Evolutionary conservation across 53 echinoderm and acorn worm species (phyloP).

Genomic region (Paelopatides confundens): DNA sequence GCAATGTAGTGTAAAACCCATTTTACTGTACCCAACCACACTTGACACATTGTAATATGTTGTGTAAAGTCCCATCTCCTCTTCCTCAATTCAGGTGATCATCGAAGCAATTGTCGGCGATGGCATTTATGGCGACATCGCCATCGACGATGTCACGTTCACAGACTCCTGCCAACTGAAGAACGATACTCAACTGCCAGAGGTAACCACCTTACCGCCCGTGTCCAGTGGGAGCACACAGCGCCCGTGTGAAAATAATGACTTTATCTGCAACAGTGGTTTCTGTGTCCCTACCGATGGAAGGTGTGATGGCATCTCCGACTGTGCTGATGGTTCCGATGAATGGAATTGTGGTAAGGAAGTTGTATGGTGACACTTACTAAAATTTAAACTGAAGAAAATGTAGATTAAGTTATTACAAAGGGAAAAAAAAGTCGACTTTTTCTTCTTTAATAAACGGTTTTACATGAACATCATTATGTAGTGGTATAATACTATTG

Average conservation of each 20-base stretch:
- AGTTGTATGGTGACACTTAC: too few relatives aligned
- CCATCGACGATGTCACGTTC: conserved; percentile 85
- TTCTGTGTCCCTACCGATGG: conserved; percentile 51
- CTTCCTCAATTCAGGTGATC: too few relatives aligned
- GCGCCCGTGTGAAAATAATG: conserved; percentile 61
- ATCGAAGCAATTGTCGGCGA: conserved; percentile 84
- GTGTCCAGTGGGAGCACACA: conserved; percentile 41
- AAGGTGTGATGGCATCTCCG: conserved; percentile 60
- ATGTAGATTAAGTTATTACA: too few relatives aligned
- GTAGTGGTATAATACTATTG: too few relatives aligned
- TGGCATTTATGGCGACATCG: conserved; percentile 83
- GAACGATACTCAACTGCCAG: conserved; percentile 50
- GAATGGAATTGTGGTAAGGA: conserved; percentile 73
- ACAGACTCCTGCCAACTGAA: conserved; percentile 63
- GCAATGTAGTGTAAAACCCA: too few relatives aligned
- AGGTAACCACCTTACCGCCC: conserved; percentile 61
- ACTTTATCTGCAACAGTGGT: conserved; percentile 71
- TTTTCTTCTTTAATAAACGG: too few relatives aligned
- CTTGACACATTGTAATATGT: too few relatives aligned
- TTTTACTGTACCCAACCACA: too few relatives aligned
- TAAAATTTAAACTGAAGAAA: too few relatives aligned
- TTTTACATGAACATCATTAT: too few relatives aligned
- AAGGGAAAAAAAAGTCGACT: too few relatives aligned
- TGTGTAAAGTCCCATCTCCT: too few relatives aligned
- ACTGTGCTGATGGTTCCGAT: conserved; percentile 63